Conservation (phyloP, 2,888 invertebrate species). For the Drosophila emarginata region DNA sequence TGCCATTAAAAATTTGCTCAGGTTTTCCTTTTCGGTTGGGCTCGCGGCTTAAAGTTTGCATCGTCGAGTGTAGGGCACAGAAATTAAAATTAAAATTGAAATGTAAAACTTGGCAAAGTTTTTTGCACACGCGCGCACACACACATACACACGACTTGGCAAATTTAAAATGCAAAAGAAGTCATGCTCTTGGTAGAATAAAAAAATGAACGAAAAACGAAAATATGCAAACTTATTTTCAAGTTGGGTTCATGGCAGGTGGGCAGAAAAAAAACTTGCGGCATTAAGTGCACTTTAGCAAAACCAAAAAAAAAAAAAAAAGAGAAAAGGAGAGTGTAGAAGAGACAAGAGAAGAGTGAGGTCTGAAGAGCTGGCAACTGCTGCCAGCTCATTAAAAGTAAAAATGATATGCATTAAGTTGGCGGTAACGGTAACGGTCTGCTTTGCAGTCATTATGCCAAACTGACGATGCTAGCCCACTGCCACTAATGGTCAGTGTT, state of each 20-base stretch:
- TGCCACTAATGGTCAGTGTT: slow-evolving; percentile 69
- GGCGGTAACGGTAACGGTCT: slow-evolving; percentile 60
- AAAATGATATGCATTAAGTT: slow-evolving; percentile 76
- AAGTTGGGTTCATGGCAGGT: slow-evolving; percentile 63
- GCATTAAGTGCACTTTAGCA: slow-evolving; percentile 71
- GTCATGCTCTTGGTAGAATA: slow-evolving; percentile 9
- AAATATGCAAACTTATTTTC: slow-evolving; percentile 47
- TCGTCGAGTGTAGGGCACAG: slow-evolving; percentile 48
- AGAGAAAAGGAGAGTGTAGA: not conserved
- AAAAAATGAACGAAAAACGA: slow-evolving; percentile 7
- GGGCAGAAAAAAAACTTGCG: slow-evolving; percentile 62
- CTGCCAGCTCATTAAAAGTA: slow-evolving; percentile 69
- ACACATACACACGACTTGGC: slow-evolving; percentile 15
- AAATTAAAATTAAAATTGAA: slow-evolving; percentile 76
- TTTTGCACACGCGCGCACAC: slow-evolving; percentile 40
- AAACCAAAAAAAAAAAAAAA: slow-evolving; percentile 17
- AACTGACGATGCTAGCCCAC: slow-evolving; percentile 35
- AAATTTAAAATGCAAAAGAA: slow-evolving; percentile 72
- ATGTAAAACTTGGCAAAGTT: slow-evolving; percentile 68
- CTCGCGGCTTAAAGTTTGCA: slow-evolving; percentile 58
- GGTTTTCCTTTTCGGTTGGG: slow-evolving; percentile 16
- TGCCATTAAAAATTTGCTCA: slow-evolving; percentile 54
- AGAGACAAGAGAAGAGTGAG: not conserved
- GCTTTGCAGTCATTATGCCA: slow-evolving; percentile 63
- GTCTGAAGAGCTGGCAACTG: slow-evolving; percentile 40